Evolutionary conservation across 2,113 vertebrate species (phyloP).

Genomic region (Calidris pygmaea): DNA sequence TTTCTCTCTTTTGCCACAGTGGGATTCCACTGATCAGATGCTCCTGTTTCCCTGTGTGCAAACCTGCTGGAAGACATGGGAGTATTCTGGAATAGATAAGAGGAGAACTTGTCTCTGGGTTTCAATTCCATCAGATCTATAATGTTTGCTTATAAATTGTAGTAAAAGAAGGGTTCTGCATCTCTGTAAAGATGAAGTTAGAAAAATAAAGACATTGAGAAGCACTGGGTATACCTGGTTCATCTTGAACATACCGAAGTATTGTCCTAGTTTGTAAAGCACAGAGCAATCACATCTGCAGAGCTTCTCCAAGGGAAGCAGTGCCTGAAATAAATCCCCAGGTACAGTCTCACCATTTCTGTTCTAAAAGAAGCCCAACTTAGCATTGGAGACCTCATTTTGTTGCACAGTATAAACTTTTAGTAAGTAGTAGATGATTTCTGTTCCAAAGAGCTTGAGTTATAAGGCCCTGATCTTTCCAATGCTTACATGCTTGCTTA

Average conservation of each 20-base stretch:
- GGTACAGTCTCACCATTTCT: neutral
- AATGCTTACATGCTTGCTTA: neutral
- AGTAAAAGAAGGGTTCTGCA: neutral
- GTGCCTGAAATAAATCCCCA: neutral
- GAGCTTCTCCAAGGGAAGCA: neutral
- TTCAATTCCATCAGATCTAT: neutral
- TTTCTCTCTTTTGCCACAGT: neutral
- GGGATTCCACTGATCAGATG: neutral
- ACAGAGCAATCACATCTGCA: neutral
- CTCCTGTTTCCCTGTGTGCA: neutral
- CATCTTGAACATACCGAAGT: rapidly evolving
- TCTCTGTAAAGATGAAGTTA: neutral
- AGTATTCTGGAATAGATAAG: neutral
- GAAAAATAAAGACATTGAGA: neutral
- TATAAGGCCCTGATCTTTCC: neutral
- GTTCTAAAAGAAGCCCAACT: neutral
- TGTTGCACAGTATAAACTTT: neutral
- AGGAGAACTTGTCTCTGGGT: neutral
- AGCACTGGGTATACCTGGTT: neutral
- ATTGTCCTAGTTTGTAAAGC: neutral
- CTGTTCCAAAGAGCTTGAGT: neutral
- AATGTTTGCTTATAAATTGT: neutral
- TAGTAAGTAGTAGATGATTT: neutral
- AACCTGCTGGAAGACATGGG: neutral
- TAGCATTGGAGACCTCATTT: neutral